phyloP scores from a whole-genome alignment of 2,113 vertebrate genomes.

The Dasyornis broadbenti region DNA sequence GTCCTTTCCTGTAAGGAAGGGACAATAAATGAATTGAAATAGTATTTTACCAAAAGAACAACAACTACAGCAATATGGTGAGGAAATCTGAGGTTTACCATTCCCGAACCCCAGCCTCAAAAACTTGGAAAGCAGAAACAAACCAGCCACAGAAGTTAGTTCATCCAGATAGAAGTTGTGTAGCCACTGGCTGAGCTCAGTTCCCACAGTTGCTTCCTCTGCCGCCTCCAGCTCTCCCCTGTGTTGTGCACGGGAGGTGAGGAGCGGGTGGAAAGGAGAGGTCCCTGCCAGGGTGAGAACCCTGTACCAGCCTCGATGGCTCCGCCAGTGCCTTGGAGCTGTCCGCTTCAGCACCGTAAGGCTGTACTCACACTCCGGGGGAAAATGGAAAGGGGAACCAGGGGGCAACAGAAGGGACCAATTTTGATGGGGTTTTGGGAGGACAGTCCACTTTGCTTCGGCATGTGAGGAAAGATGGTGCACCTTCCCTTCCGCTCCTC shows the following conservation, averaged over 20 bases:
- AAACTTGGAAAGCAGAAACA: not conserved
- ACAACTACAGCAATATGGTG: not conserved
- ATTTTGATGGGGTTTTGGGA: not conserved
- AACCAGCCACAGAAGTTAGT: not conserved
- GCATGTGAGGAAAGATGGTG: not conserved
- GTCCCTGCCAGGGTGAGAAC: not conserved
- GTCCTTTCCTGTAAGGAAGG: not conserved
- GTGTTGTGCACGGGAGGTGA: accelerated
- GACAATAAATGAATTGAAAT: not conserved
- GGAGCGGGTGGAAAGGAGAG: not conserved
- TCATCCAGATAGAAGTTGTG: not conserved
- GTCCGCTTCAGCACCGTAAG: accelerated
- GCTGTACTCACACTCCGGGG: accelerated
- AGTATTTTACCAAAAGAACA: not conserved
- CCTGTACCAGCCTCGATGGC: accelerated
- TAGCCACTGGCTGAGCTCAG: too few species aligned
- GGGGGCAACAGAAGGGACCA: not conserved
- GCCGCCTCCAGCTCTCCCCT: accelerated
- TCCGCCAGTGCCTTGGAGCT: not conserved
- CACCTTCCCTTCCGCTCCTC: not conserved
- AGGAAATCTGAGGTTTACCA: not conserved
- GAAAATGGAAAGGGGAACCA: not conserved
- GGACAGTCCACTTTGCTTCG: not conserved
- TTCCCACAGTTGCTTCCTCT: not conserved
- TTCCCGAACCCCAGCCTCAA: accelerated